Base-by-base conservation (phyloP, 53 echinoderm and acorn worm species). In the Temnopleurus reevesii region DNA sequence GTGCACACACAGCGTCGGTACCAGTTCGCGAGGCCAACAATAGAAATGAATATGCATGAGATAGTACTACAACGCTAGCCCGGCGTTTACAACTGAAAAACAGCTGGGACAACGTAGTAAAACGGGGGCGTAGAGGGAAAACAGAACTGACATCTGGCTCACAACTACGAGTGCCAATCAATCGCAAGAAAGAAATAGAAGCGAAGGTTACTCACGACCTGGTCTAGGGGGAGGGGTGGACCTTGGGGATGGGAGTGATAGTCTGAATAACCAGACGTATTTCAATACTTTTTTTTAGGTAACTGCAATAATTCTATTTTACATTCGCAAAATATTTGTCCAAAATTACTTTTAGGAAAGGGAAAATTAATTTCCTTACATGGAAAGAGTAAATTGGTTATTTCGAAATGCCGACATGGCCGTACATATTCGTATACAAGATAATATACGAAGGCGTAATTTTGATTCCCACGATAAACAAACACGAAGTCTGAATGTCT, bases 41-140 rank as follows among this genome's bases (percentile, higher is more conserved):
- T 80, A 80, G 80, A 80, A 46, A 80, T 80, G 51, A 80, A 80
- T 80, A 80, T 80, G 46, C 80, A 80, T 71, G 71, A 71, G 38
- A 2, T 19, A 71, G n/a, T 24, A 19, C 13, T 8, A 59, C 53
- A 53, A 12, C 17, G 53, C 9, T 17, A 17, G 0, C 4, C 2
- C 46, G 8, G 80, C 47, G 51, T 46, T 49, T 49, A 79, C 79
- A 49, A 80, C 51, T 49, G 4, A 28, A 47, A 51, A 80, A 80
- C 80, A 80, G 80, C 80, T 80, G 80, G 80, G 43, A 47, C 77
- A 12, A 15, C 51, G 80, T 80, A 80, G 80, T 80, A 80, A 80
- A 80, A 47, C 26, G 45, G 63, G 76, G 80, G 49, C 80, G 47
- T 46, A 47, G 80, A 71, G 80, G 29, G 49, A 80, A 49, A 80